phyloP scores from a whole-genome alignment of 1,140 invertebrate genomes.

The Atopsyche davidsoni region DNA sequence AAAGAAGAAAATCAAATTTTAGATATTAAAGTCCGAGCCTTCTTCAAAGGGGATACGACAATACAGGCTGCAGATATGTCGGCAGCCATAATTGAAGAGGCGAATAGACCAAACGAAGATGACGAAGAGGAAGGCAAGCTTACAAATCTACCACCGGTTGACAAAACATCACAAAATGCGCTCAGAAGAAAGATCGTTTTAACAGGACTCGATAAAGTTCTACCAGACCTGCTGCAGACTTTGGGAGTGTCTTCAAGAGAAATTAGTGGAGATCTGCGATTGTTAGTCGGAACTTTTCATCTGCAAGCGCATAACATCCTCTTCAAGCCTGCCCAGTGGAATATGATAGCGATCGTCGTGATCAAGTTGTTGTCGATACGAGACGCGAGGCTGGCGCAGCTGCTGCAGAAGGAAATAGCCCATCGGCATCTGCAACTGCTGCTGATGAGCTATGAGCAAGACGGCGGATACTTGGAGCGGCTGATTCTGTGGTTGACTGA shows the following conservation, averaged over 20 bases:
- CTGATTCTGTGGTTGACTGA: slow-evolving; percentile 47
- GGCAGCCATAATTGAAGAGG: slow-evolving; percentile 26
- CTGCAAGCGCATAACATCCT: slow-evolving; percentile 54
- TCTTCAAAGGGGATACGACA: slow-evolving; percentile 41
- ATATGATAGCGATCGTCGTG: slow-evolving; percentile 48
- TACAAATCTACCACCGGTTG: slow-evolving; percentile 47
- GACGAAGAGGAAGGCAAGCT: slow-evolving; percentile 33
- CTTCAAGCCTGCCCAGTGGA: slow-evolving; percentile 53
- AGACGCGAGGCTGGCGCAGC: slow-evolving; percentile 36
- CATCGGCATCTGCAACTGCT: slow-evolving; percentile 45
- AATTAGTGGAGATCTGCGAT: slow-evolving; percentile 42
- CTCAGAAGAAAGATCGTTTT: slow-evolving; percentile 52
- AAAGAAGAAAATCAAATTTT: slow-evolving; percentile 52
- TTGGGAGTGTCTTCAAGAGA: slow-evolving; percentile 37
- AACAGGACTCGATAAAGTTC: slow-evolving; percentile 49
- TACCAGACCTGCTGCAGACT: slow-evolving; percentile 41
- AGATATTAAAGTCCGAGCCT: slow-evolving; percentile 52
- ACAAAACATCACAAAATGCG: slow-evolving; percentile 51
- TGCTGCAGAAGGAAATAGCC: slow-evolving; percentile 38
- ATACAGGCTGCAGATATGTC: slow-evolving; percentile 35
- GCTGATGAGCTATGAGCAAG: slow-evolving; percentile 47
- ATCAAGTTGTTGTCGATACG: slow-evolving; percentile 47
- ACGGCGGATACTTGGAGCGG: slow-evolving; percentile 48
- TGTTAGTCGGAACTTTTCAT: slow-evolving; percentile 52
- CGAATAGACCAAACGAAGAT: slow-evolving; percentile 25